Conservation (phyloP, 2,888 invertebrate species). For the Folsomia manolachei region DNA sequence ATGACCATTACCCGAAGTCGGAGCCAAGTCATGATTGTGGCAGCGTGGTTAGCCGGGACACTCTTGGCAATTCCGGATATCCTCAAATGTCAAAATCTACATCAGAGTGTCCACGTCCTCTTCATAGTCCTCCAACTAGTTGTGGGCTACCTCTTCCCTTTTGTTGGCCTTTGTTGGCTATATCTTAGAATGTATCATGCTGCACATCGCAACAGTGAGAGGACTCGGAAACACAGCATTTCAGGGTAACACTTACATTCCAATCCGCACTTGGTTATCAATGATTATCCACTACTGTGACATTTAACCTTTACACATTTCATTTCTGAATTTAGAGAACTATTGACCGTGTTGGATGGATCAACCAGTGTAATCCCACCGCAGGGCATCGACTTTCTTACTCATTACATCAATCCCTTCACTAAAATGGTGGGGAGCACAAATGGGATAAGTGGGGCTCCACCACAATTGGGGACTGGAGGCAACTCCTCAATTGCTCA, state of each 20-base stretch:
- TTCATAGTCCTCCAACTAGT: slow-evolving; percentile 55
- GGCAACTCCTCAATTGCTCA: slow-evolving; percentile 23
- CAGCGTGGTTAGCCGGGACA: slow-evolving; percentile 55
- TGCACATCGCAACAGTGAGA: slow-evolving; percentile 57
- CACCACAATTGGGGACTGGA: slow-evolving; percentile 10
- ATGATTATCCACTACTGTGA: neutral
- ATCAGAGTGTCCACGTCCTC: slow-evolving; percentile 47
- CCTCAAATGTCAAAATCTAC: slow-evolving; percentile 51
- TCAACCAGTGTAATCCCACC: slow-evolving; percentile 49
- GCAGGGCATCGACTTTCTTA: slow-evolving; percentile 51
- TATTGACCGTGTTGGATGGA: slow-evolving; percentile 51
- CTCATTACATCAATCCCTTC: slow-evolving; percentile 51
- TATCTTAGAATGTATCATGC: slow-evolving; percentile 58
- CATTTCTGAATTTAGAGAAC: slow-evolving; percentile 38
- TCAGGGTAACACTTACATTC: slow-evolving; percentile 44
- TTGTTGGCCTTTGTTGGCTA: slow-evolving; percentile 57
- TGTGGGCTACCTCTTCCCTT: slow-evolving; percentile 57
- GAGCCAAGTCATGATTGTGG: slow-evolving; percentile 55
- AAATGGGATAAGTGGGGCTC: no score
- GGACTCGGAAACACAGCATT: slow-evolving; percentile 57
- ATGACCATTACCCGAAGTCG: slow-evolving; percentile 57
- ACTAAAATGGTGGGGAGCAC: slow-evolving; percentile 48
- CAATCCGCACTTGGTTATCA: neutral
- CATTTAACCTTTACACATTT: neutral
- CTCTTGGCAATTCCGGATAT: slow-evolving; percentile 54